Evolutionary conservation across 2,888 invertebrate genomes (phyloP).

Genomic region (Polyommatus iphigenia): DNA sequence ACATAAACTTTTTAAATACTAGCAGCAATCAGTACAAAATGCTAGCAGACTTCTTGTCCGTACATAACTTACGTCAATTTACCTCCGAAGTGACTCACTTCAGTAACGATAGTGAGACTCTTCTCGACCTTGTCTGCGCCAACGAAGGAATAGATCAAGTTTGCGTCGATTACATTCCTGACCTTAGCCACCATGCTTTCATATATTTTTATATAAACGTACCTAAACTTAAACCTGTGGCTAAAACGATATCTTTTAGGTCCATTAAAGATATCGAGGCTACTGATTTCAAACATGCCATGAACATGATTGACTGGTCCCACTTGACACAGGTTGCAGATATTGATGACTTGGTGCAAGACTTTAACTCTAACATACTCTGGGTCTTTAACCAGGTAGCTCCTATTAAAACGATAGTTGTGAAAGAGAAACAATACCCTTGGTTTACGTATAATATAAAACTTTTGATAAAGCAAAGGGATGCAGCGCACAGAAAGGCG

Average conservation of each 20-base stretch:
- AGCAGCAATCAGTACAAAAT: neutral
- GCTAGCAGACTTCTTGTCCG: neutral
- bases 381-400: neutral
- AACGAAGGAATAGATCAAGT: neutral
- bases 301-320: neutral
- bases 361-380: neutral
- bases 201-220: neutral
- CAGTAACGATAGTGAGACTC: neutral
- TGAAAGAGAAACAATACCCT: conserved; percentile 17
- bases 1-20: neutral
- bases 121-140: neutral
- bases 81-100: neutral
- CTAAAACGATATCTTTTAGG: neutral
- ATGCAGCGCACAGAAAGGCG: conserved; percentile 27
- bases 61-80: neutral
- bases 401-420: neutral
- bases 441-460: conserved; percentile 33
- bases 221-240: neutral
- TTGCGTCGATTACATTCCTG: neutral
- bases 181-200: conserved; percentile 1
- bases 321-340: neutral
- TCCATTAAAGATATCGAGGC: neutral
- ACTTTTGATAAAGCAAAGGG: conserved; percentile 28
- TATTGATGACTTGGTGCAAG: neutral
- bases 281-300: neutral